Evolutionary conservation across 2,113 vertebrate genomes (phyloP).

Genomic region (Caranx ignobilis): DNA sequence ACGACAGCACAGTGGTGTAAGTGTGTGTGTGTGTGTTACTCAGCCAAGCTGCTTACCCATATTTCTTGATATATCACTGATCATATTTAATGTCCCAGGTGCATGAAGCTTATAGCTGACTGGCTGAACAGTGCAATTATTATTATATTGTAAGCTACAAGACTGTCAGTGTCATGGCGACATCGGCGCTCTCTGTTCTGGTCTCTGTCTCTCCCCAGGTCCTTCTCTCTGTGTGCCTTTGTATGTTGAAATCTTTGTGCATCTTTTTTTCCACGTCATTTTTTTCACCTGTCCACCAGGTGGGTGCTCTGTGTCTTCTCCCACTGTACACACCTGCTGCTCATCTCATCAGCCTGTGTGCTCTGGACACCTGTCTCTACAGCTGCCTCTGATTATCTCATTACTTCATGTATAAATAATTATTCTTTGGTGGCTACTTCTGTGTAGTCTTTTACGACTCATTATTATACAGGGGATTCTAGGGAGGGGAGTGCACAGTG

Average conservation of each 20-base stretch:
- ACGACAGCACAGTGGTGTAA: neutral
- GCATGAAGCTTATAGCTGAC: constrained; percentile 51
- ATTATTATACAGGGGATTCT: neutral
- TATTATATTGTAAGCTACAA: constrained; percentile 52
- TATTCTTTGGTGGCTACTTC: constrained; percentile 17
- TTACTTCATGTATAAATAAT: constrained; percentile 38
- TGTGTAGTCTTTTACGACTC: neutral
- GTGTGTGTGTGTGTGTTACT: constrained; percentile 5
- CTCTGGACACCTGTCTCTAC: constrained; percentile 45
- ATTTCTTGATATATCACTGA: constrained; percentile 44
- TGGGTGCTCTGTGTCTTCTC: constrained; percentile 26
- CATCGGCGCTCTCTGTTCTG: neutral
- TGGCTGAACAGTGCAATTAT: constrained; percentile 71
- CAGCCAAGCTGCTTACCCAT: neutral
- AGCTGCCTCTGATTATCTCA: constrained; percentile 46
- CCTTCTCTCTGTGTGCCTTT: neutral
- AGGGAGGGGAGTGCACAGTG: neutral
- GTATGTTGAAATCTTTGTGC: neutral
- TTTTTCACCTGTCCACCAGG: constrained; percentile 41
- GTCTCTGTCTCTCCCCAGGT: neutral
- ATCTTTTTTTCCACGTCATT: neutral
- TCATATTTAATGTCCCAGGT: constrained; percentile 60
- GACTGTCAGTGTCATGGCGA: neutral
- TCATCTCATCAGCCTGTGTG: constrained; percentile 23
- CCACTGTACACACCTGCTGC: constrained; percentile 19